phyloP scores from a whole-genome alignment of 2,888 invertebrate species.

The Tetramorium bicarinatum region DNA sequence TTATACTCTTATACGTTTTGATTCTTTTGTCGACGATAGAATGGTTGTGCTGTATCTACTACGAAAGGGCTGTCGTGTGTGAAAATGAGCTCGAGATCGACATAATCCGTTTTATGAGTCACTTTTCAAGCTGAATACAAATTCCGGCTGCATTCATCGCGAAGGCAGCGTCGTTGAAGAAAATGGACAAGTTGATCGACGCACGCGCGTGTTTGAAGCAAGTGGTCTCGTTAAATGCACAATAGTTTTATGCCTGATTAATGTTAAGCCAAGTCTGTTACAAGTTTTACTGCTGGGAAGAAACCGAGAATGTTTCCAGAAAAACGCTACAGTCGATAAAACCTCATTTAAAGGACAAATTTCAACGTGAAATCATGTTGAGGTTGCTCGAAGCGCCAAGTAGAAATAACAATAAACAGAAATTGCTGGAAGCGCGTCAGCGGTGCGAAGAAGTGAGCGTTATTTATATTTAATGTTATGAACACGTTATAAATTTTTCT shows the following conservation, averaged over 20 bases:
- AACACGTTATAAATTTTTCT: not conserved
- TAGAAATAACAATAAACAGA: conserved; percentile 86
- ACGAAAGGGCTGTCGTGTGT: conserved; percentile 84
- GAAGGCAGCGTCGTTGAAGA: conserved; percentile 88
- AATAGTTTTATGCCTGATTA: conserved; percentile 86
- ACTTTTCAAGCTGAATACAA: conserved; percentile 88
- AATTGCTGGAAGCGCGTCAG: conserved; percentile 85
- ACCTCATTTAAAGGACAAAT: conserved; percentile 77
- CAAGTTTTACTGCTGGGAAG: conserved; percentile 87
- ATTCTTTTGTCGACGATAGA: conserved; percentile 80
- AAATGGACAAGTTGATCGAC: conserved; percentile 87
- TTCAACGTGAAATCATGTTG: conserved; percentile 79
- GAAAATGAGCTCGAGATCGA: conserved; percentile 79
- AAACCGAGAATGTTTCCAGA: conserved; percentile 86
- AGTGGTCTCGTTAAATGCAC: conserved; percentile 85
- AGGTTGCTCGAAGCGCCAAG: conserved; percentile 85
- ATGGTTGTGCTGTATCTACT: conserved; percentile 89
- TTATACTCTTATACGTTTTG: not conserved
- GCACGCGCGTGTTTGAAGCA: conserved; percentile 87
- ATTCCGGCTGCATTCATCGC: conserved; percentile 89
- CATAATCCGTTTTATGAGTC: conserved; percentile 87
- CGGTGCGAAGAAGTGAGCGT: conserved; percentile 84
- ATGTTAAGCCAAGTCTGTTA: conserved; percentile 87
- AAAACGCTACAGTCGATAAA: conserved; percentile 84
- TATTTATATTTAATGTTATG: too few species aligned